A percentile compares a stretch with the other conserved stretches of the same genome.
Evolutionary conservation across 2,797 vertebrate genomes (phyloP).

Genomic region (Trachurus trachurus): DNA sequence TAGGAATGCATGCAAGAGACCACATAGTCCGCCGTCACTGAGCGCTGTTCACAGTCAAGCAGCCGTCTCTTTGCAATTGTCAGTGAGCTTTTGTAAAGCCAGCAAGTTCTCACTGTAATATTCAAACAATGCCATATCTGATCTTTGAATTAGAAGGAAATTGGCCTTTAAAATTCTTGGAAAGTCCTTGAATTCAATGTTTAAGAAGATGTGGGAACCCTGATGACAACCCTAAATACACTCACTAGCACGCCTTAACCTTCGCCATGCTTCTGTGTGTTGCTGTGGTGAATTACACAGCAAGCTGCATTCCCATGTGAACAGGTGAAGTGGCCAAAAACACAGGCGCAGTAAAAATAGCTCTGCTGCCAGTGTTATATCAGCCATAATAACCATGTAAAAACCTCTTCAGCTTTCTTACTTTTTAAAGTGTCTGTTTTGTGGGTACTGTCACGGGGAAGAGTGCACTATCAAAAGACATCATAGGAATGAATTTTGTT

Average conservation of each 20-base stretch:
- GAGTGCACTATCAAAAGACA: slow-evolving; percentile 24
- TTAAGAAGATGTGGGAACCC: no score
- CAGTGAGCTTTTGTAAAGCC: no score
- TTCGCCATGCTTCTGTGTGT: slow-evolving; percentile 11
- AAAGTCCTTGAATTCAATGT: no score
- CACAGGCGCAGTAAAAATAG: slow-evolving; percentile 57
- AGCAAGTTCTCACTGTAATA: no score
- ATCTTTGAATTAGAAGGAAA: no score
- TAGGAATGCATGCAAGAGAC: no score
- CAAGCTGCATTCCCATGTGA: slow-evolving; percentile 26
- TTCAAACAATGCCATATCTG: no score
- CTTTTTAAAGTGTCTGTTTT: slow-evolving; percentile 18
- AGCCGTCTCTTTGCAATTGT: no score
- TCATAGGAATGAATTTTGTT: slow-evolving; percentile 12
- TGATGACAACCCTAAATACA: background rate
- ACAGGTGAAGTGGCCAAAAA: slow-evolving; percentile 55
- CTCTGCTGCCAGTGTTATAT: slow-evolving; percentile 26
- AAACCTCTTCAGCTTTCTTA: slow-evolving; percentile 14
- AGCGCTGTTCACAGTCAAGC: no score
- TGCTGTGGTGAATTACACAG: slow-evolving; percentile 24
- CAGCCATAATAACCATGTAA: slow-evolving; percentile 4
- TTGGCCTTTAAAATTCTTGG: no score
- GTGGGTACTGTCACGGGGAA: slow-evolving; percentile 12
- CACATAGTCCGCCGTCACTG: no score
- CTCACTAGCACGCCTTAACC: background rate